phyloP scores from a whole-genome alignment of 2,797 vertebrate species.

The Yasuhikotakia modesta region DNA sequence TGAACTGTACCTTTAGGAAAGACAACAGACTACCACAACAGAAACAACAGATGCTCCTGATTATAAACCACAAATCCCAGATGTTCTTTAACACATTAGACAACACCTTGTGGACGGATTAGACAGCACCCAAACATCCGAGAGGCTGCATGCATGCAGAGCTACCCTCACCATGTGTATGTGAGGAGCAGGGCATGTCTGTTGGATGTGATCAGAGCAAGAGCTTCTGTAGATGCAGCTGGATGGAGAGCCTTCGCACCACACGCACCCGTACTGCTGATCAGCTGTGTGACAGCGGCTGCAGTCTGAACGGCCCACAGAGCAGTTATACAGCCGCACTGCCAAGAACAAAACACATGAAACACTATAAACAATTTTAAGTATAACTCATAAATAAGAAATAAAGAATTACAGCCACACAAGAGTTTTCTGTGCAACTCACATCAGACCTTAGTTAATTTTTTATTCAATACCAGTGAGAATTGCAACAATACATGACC shows the following conservation, averaged over 20 bases:
- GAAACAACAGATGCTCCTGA: background rate
- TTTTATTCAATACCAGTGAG: background rate
- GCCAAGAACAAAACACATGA: slow-evolving; percentile 36
- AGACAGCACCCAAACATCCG: background rate
- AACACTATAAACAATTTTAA: background rate
- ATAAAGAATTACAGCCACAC: background rate
- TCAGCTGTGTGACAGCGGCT: slow-evolving; percentile 91
- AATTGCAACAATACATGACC: background rate
- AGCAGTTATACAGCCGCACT: slow-evolving; percentile 95
- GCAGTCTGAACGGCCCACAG: slow-evolving; percentile 92
- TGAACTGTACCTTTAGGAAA: background rate
- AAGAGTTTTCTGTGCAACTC: background rate
- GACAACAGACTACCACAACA: background rate
- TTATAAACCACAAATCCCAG: too few species aligned
- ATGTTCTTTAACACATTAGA: background rate
- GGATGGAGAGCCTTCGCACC: slow-evolving; percentile 84
- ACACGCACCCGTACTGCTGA: slow-evolving; percentile 87
- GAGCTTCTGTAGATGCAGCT: slow-evolving; percentile 84
- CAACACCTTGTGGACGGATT: background rate
- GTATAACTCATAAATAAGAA: background rate
- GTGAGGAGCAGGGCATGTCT: slow-evolving; percentile 89
- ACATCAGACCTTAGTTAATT: background rate
- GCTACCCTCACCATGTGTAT: slow-evolving; percentile 85
- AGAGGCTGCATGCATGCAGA: background rate
- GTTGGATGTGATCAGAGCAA: slow-evolving; percentile 80